These are phyloP conservation scores for Grapholita molesta DNA, from an alignment of 1,140 invertebrate species.

Conservation along the genomic window DNA sequence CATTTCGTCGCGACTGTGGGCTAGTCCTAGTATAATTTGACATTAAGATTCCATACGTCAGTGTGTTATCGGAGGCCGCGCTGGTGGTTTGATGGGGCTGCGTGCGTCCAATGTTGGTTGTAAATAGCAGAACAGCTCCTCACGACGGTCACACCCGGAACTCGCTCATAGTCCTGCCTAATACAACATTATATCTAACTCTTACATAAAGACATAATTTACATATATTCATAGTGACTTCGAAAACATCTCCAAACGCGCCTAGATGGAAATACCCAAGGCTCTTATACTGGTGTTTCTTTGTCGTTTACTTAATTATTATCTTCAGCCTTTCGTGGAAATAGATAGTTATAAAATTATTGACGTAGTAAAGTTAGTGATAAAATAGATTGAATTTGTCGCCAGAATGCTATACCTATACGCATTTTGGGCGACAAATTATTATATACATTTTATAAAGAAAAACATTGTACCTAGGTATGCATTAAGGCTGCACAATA, in stretches of 20 bases:
- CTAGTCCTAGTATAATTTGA: background rate
- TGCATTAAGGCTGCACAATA: too few relatives aligned
- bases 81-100: background rate
- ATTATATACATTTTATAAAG: too few relatives aligned
- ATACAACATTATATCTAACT: background rate
- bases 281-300: background rate
- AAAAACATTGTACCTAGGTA: too few relatives aligned
- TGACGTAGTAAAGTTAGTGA: background rate
- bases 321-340: background rate
- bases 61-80: background rate
- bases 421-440: too few relatives aligned
- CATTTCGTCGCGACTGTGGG: background rate
- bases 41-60: background rate
- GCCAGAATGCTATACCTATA: too few relatives aligned
- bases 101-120: background rate
- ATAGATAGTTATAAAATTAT: background rate
- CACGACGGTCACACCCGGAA: slow-evolving; percentile 32
- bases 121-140: background rate
- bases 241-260: background rate
- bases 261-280: slow-evolving; percentile 4
- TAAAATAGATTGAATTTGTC: background rate
- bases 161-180: background rate
- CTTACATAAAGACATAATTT: background rate
- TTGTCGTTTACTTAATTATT: background rate
- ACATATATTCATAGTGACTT: background rate